Evolutionary conservation across 30 jellyfish, hydroid and myxozoan species (phyloP), one percentile per base, ranked within the genome.

Genomic region (Hydractinia echinata): DNA sequence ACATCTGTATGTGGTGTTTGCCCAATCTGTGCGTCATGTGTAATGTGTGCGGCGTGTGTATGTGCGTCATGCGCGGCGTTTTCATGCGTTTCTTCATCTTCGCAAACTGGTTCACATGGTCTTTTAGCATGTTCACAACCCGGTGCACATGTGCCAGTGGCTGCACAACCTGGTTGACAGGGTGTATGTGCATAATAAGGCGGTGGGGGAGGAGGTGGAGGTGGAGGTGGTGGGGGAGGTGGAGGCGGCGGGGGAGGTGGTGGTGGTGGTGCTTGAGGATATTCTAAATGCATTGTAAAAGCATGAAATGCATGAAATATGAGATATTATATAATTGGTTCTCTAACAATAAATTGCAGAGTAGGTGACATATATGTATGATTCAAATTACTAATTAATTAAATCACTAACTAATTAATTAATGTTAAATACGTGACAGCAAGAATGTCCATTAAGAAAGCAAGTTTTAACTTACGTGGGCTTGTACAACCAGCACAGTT

Each of bases 171-270:
- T 64, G 74, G 74, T 64, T 44, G 74, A n/a, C 19, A 7, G 50
- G 94, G 83, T 60, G 64, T 73, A 5, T 87, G 85, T 11, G 94
- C 86, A 48, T 76, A 58, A 6, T 85, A 95, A 49, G 94, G 83
- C 70, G 64, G 81, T 7, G 90, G 85, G 11, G 94, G 89, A 48
- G 82, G 71, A 6, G 89, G 96, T 18, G 90, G 89, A 13, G 88
- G 84, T 7, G 87, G 86, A 9, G 86, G 85, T 20, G 95, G 85
- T 50, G 94, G 76, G 4, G 81, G 91, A 8, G 94, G 85, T 4
- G 94, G 90, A 16, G 97, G 91, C 7, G 83, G 88, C 52, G 84
- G 81, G 54, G 88, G 88, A 14, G 80, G 88, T 15, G 84, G 84
- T 5, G 84, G 85, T 50, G 88, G 67, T 44, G 82, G 91, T 15